Conservation (phyloP, 2,888 invertebrate species). For the Drosophila mulleri region DNA sequence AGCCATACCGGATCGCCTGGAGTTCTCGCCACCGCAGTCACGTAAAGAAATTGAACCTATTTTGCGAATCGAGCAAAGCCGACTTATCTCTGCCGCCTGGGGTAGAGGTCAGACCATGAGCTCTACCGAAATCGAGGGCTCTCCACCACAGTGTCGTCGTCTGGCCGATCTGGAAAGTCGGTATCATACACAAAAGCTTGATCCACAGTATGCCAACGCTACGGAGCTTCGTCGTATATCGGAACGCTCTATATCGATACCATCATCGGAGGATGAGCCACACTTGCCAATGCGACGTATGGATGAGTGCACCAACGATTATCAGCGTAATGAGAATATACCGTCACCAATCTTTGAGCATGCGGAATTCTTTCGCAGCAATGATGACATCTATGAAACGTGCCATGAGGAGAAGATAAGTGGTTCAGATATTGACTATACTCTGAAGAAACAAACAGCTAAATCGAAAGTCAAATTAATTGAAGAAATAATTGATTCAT, state of each 20-base stretch:
- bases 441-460: slow-evolving; percentile 78
- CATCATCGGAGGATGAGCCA: slow-evolving; percentile 91
- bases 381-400: slow-evolving; percentile 86
- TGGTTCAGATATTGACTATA: slow-evolving; percentile 87
- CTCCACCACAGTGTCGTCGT: slow-evolving; percentile 90
- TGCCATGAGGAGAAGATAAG: slow-evolving; percentile 86
- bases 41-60: slow-evolving; percentile 91
- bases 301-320: slow-evolving; percentile 87
- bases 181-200: slow-evolving; percentile 88
- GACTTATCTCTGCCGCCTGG: slow-evolving; percentile 89
- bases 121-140: slow-evolving; percentile 91
- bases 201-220: slow-evolving; percentile 88
- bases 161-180: slow-evolving; percentile 88
- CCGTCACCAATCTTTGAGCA: slow-evolving; percentile 88
- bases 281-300: slow-evolving; percentile 87
- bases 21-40: slow-evolving; percentile 91
- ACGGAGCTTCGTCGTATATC: slow-evolving; percentile 90
- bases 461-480: slow-evolving; percentile 87
- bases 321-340: slow-evolving; percentile 87
- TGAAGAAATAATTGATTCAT: slow-evolving; percentile 89
- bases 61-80: slow-evolving; percentile 89
- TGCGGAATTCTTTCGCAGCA: slow-evolving; percentile 87
- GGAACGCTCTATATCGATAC: slow-evolving; percentile 90
- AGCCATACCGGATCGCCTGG: slow-evolving; percentile 89
- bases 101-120: slow-evolving; percentile 91